Base-by-base conservation (phyloP, 2,888 invertebrate genomes). In the Cryptops parisi region DNA sequence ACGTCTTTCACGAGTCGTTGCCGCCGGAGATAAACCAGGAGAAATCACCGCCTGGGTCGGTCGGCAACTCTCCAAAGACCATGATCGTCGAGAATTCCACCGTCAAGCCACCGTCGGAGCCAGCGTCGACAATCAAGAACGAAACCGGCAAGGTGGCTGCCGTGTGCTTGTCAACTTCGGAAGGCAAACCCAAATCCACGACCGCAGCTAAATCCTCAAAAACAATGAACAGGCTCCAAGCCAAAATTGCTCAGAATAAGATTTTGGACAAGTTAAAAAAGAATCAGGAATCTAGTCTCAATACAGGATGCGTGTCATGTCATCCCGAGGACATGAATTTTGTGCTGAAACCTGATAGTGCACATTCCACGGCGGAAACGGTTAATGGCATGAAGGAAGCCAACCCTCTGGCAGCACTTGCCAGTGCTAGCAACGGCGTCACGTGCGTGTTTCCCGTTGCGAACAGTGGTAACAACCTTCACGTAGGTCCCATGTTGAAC, bases 1-100 rank as follows among this genome's bases (percentile, higher is more conserved):
- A 73, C 57, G 67, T 72, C 53, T 73, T 73, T 62, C 69, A 70
- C 58, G 73, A 73, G 24, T 49, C 48, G 23, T n/a, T 40, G n/a
- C 4, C 39, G 21, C 9, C 49, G 6, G 27, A 49, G 39, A 6
- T 15, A 12, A 49, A 40, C 25, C 33, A 12, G n/a, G 45, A 46
- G 21, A 23, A 41, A 24, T 41, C 50, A 23, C 40, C 50, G 2
- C 33, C 47, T 6, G 12, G 23, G 19, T 39, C 47, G n/a, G 22
- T 17, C 38, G 24, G 17, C 5, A 26, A 21, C 41, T 43, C 48
- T 43, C 40, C 54, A 21, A 53, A 52, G 19, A 22, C 48, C 2
- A 17, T 22, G n/a, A 48, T 39, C 1, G 39, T 21, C 15, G n/a
- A 38, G 19, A n/a, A n/a, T n/a, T n/a, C n/a, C n/a, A n/a, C n/a